A percentile compares a stretch with the other conserved stretches of the same genome.
Conservation (phyloP, 1,140 invertebrate species). For the Wasmannia auropunctata region DNA sequence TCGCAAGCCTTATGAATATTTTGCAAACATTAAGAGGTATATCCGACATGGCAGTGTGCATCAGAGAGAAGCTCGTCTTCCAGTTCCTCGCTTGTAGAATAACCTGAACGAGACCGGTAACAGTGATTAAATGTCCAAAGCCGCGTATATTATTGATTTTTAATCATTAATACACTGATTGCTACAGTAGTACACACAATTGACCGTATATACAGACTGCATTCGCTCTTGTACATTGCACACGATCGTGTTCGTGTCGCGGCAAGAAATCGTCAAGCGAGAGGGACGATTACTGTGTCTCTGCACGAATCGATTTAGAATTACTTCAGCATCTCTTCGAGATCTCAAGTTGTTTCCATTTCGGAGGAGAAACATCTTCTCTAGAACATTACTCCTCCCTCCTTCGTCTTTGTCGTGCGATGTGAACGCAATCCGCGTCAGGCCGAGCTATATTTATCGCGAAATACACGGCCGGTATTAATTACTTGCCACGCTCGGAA, state of each 20-base stretch:
- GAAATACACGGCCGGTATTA: conserved; percentile 24
- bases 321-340: not conserved
- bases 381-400: not conserved
- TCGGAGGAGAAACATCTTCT: not conserved
- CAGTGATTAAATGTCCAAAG: not conserved
- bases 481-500: conserved; percentile 32
- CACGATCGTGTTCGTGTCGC: not conserved
- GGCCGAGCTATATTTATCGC: conserved; percentile 30
- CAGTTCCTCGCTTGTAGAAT: not conserved
- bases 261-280: not conserved
- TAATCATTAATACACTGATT: conserved; percentile 2
- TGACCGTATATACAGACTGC: not conserved
- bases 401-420: not conserved
- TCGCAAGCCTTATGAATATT: conserved; percentile 3
- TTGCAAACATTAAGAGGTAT: not conserved
- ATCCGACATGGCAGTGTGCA: not conserved
- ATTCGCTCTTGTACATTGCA: not conserved
- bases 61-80: not conserved
- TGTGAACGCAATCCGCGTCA: conserved; percentile 4
- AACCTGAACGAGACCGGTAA: not conserved
- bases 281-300: not conserved
- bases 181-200: not conserved
- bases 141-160: conserved; percentile 18
- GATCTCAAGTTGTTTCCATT: not conserved
- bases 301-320: conserved; percentile 5